Percentiles rank a stretch among this genome's conserved stretches.
Evolutionary conservation across 2,888 invertebrate species (phyloP).

Genomic region (Chalcis sispes): DNA sequence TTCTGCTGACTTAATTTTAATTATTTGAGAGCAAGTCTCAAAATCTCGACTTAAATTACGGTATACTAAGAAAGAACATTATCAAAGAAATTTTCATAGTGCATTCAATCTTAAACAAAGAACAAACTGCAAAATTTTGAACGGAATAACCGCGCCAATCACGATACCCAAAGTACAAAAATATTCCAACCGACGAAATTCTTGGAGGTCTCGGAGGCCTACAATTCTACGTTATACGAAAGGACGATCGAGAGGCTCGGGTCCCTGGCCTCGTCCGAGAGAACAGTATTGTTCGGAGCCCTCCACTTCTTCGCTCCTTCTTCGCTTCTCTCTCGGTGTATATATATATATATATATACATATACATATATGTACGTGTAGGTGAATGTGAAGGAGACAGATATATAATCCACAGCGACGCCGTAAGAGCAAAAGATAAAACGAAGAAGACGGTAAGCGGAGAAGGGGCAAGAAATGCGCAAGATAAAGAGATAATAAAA

Average conservation of each 20-base stretch:
- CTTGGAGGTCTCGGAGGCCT: background rate
- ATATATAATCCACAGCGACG: slow-evolving; percentile 26
- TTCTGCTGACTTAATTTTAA: no score
- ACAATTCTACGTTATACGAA: slow-evolving; percentile 3
- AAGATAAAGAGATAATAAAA: slow-evolving; percentile 53
- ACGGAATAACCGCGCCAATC: background rate
- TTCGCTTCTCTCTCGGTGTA: no score
- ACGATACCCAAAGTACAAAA: background rate
- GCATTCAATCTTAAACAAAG: no score
- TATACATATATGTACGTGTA: slow-evolving; percentile 10
- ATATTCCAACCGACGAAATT: background rate
- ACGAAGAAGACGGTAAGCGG: background rate
- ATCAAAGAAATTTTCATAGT: no score
- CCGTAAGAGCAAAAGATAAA: slow-evolving; percentile 37
- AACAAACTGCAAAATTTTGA: no score
- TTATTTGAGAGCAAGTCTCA: no score
- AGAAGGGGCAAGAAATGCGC: slow-evolving; percentile 33
- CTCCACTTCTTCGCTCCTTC: no score
- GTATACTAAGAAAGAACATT: no score
- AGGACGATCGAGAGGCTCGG: slow-evolving; percentile 24
- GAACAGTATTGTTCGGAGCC: slow-evolving; percentile 51
- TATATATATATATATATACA: background rate
- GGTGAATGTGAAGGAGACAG: slow-evolving; percentile 31
- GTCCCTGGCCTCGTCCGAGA: slow-evolving; percentile 40
- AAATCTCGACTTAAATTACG: no score